phyloP scores from a whole-genome alignment of 2,797 vertebrate species.

The Danio albolineatus region DNA sequence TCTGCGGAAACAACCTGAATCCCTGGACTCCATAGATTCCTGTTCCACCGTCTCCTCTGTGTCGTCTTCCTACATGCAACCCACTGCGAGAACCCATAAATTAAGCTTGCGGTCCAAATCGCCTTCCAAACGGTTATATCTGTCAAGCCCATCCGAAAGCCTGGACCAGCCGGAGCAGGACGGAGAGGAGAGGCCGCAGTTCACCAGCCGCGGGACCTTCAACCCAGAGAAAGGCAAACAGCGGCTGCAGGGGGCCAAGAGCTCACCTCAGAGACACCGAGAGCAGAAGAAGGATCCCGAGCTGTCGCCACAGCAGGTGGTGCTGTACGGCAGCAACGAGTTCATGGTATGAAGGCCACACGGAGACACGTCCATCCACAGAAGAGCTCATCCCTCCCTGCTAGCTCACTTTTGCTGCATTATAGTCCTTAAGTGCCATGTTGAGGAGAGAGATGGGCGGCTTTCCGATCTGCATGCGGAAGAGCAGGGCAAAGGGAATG shows the following conservation, averaged over 20 bases:
- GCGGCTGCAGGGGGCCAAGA: conserved; percentile 89
- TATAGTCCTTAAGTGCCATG: conserved; percentile 73
- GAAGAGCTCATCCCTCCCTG: conserved; percentile 24
- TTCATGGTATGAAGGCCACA: conserved; percentile 93
- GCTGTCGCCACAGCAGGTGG: conserved; percentile 80
- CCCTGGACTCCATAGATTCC: conserved; percentile 79
- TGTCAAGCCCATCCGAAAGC: conserved; percentile 64
- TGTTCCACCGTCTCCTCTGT: conserved; percentile 80
- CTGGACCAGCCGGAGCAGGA: conserved; percentile 72
- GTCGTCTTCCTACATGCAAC: conserved; percentile 84
- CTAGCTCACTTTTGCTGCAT: conserved; percentile 50
- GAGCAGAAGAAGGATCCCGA: conserved; percentile 80
- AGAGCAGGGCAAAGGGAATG: conserved; percentile 76
- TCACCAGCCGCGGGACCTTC: conserved; percentile 92
- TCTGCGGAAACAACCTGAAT: conserved; percentile 80
- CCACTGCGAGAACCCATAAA: conserved; percentile 79
- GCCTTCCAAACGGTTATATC: conserved; percentile 72
- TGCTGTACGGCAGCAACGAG: conserved; percentile 92
- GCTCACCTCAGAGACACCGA: conserved; percentile 82
- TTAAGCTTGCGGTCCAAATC: conserved; percentile 91
- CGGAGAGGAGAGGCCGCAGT: conserved; percentile 84
- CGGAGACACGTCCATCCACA: conserved; percentile 61
- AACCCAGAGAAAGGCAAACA: conserved; percentile 94
- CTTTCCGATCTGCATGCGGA: conserved; percentile 56
- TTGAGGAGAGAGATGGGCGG: conserved; percentile 52